Conservation (phyloP, 2,797 vertebrate genomes). For the Pampus argenteus region DNA sequence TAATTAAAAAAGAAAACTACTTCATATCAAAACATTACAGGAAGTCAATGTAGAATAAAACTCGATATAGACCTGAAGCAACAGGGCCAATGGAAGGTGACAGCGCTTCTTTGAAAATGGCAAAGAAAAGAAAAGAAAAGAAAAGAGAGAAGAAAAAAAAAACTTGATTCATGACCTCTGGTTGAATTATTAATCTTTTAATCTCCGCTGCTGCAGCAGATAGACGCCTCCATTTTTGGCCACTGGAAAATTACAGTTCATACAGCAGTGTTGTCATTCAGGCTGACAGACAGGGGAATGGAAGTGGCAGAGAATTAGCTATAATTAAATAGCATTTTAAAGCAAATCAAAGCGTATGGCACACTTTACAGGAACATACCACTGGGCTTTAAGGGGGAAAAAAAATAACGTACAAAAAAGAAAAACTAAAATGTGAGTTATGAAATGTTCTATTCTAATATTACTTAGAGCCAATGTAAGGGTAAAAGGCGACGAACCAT, state of each 20-base stretch:
- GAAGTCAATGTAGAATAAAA: constrained; percentile 11
- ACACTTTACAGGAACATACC: constrained; percentile 8
- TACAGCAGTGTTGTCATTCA: constrained; percentile 72
- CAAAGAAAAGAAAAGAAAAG: constrained; percentile 57
- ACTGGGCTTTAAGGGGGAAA: neutral
- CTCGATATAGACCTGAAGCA: constrained; percentile 28
- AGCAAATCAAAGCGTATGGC: constrained; percentile 63
- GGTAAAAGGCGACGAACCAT: neutral
- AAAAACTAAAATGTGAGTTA: neutral
- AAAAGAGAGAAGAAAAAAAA: constrained; percentile 70
- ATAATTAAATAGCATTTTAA: constrained; percentile 81
- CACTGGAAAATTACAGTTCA: constrained; percentile 88
- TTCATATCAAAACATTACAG: constrained; percentile 49
- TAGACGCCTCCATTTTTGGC: constrained; percentile 87
- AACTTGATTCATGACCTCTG: constrained; percentile 90
- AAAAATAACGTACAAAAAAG: neutral
- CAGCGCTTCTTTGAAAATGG: constrained; percentile 58
- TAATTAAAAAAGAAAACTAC: constrained; percentile 56
- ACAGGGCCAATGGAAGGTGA: constrained; percentile 48
- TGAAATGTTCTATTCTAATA: neutral
- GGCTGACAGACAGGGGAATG: constrained; percentile 82
- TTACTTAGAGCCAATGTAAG: neutral
- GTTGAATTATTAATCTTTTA: constrained; percentile 98
- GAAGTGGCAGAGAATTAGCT: constrained; percentile 80
- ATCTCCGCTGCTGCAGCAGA: constrained; percentile 89